A percentile compares a stretch with the other conserved stretches of the same genome.
These are phyloP conservation scores for Nothocercus julius DNA, from an alignment of 2,113 vertebrate genomes.

Conservation along the genomic window DNA sequence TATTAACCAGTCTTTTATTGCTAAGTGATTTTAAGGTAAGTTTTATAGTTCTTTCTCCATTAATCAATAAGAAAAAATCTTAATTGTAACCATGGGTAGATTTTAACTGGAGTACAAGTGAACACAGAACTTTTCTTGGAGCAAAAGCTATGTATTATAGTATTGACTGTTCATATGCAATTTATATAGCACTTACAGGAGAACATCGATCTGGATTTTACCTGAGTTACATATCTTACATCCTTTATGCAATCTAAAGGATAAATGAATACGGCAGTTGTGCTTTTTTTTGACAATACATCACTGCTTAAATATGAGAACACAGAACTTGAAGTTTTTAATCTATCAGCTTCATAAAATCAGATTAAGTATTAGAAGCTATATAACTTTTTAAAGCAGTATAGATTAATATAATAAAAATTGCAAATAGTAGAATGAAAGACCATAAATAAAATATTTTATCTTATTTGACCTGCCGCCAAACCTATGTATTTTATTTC, in stretches of 20 bases:
- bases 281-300: neutral
- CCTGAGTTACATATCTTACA: neutral
- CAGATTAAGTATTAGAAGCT: neutral
- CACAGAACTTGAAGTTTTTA: too few species aligned
- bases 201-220: neutral
- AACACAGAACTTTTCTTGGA: neutral
- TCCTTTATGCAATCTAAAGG: neutral
- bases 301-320: neutral
- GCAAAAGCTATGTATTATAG: neutral
- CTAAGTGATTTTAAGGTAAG: slow-evolving; percentile 11
- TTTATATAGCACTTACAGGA: neutral
- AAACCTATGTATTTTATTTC: neutral
- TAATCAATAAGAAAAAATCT: slow-evolving; percentile 45
- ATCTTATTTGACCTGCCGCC: neutral
- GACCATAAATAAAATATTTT: neutral
- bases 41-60: neutral
- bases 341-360: neutral
- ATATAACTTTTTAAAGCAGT: neutral
- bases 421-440: neutral
- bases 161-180: neutral
- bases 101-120: neutral
- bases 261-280: neutral
- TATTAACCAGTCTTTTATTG: slow-evolving; percentile 1
- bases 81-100: slow-evolving; percentile 34
- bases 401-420: neutral